Conservation (phyloP, 2,797 vertebrate genomes). For the Chaenodraco wilsoni region DNA sequence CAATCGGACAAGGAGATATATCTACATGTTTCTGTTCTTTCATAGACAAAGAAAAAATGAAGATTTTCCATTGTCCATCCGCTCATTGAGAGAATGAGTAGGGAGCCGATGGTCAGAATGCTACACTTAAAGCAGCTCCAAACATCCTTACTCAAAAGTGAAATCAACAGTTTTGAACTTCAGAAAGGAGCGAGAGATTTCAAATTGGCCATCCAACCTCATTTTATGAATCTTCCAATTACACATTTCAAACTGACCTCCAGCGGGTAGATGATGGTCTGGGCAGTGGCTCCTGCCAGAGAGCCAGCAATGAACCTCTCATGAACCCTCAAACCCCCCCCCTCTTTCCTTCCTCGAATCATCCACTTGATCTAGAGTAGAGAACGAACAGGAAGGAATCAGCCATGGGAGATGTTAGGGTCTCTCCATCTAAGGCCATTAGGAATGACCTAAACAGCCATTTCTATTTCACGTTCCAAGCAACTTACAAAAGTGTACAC, state of each 20-base stretch:
- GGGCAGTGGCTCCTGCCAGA: slow-evolving; percentile 92
- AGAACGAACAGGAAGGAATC: background rate
- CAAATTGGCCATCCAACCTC: background rate
- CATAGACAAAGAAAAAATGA: too few species aligned
- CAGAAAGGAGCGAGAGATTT: background rate
- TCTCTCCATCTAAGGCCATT: background rate
- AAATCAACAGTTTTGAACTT: background rate
- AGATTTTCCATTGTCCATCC: too few species aligned
- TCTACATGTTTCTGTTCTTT: background rate
- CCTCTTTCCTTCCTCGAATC: slow-evolving; percentile 80
- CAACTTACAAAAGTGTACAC: background rate
- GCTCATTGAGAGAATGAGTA: background rate
- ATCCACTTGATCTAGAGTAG: slow-evolving; percentile 76
- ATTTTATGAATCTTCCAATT: background rate
- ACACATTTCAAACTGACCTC: slow-evolving; percentile 83
- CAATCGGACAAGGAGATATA: background rate
- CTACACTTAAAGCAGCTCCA: background rate
- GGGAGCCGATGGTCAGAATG: background rate
- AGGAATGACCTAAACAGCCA: background rate
- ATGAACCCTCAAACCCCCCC: slow-evolving; percentile 85
- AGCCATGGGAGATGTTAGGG: background rate
- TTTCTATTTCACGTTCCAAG: background rate
- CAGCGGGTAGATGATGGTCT: slow-evolving; percentile 96
- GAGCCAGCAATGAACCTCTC: slow-evolving; percentile 95
- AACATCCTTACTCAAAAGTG: background rate